A percentile compares a stretch with the other conserved stretches of the same genome.
Evolutionary conservation across 2,797 vertebrate genomes (phyloP).

Genomic region (Buceros bicornis): DNA sequence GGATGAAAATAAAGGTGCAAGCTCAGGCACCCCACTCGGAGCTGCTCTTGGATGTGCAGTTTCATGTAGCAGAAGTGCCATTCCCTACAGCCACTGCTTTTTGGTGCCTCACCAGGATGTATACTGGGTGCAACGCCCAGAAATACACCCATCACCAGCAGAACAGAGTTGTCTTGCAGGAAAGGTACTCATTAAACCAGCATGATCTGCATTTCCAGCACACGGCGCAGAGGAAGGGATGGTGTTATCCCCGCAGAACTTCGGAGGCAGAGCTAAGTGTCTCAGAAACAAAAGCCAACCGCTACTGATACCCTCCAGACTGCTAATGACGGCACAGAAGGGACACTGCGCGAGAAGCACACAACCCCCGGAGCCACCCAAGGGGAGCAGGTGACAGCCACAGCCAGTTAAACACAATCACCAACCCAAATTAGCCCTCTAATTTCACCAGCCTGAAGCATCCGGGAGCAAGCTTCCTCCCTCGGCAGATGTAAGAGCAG

Average conservation of each 20-base stretch:
- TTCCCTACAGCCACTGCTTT: background rate
- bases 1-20: background rate
- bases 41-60: background rate
- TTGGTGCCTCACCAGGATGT: background rate
- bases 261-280: background rate
- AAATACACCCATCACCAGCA: background rate
- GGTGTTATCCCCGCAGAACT: background rate
- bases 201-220: background rate
- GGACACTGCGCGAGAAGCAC: background rate
- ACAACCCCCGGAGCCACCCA: background rate
- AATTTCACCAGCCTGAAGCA: background rate
- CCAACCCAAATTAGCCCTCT: background rate
- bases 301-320: background rate
- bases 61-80: rapidly evolving
- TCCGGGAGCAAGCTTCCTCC: background rate
- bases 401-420: background rate
- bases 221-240: background rate
- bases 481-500: background rate
- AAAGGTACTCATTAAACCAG: background rate
- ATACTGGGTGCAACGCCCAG: background rate
- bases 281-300: background rate
- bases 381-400: background rate
- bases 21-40: background rate
- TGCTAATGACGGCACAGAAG: background rate
- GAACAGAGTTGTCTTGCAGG: background rate